Evolutionary conservation across 1,140 invertebrate genomes (phyloP).

Genomic region (Manduca sexta): DNA sequence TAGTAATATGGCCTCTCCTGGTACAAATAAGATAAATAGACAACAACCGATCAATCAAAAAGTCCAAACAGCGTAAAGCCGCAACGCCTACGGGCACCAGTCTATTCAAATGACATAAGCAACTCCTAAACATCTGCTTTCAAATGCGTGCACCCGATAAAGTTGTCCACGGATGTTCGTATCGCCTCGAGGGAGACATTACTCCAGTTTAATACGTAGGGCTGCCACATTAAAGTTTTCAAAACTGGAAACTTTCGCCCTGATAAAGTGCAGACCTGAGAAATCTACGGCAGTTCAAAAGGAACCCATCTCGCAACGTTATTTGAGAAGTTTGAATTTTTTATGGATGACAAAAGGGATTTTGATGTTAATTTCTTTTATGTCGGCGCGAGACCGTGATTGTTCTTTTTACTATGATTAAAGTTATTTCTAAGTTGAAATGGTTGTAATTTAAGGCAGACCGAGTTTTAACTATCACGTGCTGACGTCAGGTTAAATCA

Average conservation of each 20-base stretch:
- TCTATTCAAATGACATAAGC: neutral
- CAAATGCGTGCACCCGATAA: constrained; percentile 25
- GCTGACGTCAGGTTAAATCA: neutral
- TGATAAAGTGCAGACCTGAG: constrained; percentile 7
- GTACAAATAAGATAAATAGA: too few species aligned
- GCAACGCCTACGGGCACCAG: too few species aligned
- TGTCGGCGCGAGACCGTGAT: neutral
- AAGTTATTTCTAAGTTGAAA: neutral
- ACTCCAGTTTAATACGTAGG: constrained; percentile 26
- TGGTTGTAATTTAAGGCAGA: neutral
- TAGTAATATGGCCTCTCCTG: too few species aligned
- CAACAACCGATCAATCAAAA: too few species aligned
- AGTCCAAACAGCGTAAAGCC: too few species aligned
- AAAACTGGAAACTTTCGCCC: constrained; percentile 9
- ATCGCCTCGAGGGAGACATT: constrained; percentile 32
- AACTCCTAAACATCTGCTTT: constrained; percentile 14
- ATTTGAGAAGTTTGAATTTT: neutral
- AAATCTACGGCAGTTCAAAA: constrained; percentile 4
- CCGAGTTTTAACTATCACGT: neutral
- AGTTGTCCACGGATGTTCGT: constrained; percentile 23
- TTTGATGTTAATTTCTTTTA: constrained; percentile 5
- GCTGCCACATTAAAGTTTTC: constrained; percentile 9
- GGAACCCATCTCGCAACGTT: neutral
- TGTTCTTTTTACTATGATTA: too few species aligned
- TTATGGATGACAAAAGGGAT: neutral